Evolutionary conservation across 2,113 vertebrate species (phyloP), one percentile per base, ranked within the genome.

Genomic region (Muntiacus reevesi): DNA sequence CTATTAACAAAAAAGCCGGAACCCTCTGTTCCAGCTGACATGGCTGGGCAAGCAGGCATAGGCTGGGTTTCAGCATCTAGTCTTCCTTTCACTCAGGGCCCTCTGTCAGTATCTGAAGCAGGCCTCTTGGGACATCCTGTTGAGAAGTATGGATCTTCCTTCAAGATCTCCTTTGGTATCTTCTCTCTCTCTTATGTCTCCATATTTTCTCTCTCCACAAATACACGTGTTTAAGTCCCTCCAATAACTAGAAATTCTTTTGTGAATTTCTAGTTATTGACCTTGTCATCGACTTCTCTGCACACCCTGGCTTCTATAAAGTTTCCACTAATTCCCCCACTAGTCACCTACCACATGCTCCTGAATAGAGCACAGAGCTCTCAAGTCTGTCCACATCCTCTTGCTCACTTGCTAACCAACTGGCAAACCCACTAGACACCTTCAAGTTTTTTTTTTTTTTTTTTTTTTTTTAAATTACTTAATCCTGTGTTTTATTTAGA

Each of bases 401-500:
- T 16, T 57, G 60, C 16, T 89, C 52, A 33, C 16, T 33, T 13
- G 14, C 11, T 11, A 33, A 17, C 7, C 13, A 78, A 60, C 3
- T 52, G n/a, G 10, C 7, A 62, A 78, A 78, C 10, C n/a, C 59
- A 60, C 2, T 40, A 40, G 7, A 84, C 2, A 74, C 25, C 52
- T 43, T 52, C 13, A 59, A 67, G 54, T 3, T 8, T 54, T n/a
- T n/a, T n/a, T n/a, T n/a, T n/a, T n/a, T n/a, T n/a, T n/a, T n/a
- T n/a, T n/a, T n/a, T n/a, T n/a, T n/a, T n/a, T n/a, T n/a, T n/a
- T 98, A 98, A 98, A 98, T 99, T 97, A 98, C 98, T 99, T 98
- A 98, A 98, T 98, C 98, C 97, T 98, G 96, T 98, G 95, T 98
- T 99, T 98, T 98, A 98, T 98, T 99, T 98, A 98, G 98, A 98